Percentiles rank a stretch among this genome's conserved stretches.
phyloP scores from a whole-genome alignment of 2,797 vertebrate species.

The Novumbra hubbsi region DNA sequence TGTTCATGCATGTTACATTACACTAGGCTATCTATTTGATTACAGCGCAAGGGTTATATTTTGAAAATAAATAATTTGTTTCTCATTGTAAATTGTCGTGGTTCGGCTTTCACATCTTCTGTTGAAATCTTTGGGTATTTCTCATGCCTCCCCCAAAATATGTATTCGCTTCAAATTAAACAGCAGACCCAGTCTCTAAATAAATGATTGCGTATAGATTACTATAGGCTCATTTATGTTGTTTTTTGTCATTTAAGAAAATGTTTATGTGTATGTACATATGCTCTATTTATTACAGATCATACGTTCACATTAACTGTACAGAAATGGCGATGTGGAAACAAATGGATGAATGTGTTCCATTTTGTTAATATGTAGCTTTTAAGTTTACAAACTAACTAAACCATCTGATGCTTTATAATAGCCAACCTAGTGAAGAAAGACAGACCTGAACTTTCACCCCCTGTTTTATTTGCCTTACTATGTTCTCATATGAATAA shows the following conservation, averaged over 20 bases:
- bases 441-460: background rate
- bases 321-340: background rate
- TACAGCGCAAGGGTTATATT: too few relatives aligned
- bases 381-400: background rate
- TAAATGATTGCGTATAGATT: background rate
- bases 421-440: background rate
- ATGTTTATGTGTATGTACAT: background rate
- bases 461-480: background rate
- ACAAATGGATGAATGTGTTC: background rate
- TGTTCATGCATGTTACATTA: too few relatives aligned
- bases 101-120: background rate
- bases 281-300: background rate
- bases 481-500: background rate
- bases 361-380: slow-evolving; percentile 5
- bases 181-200: background rate
- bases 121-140: background rate
- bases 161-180: background rate
- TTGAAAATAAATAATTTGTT: too few relatives aligned
- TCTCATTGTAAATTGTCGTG: too few relatives aligned
- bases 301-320: background rate
- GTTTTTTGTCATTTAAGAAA: background rate
- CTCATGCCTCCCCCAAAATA: background rate
- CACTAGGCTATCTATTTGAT: too few relatives aligned
- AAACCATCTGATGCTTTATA: slow-evolving; percentile 2
- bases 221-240: background rate